These are phyloP conservation scores for Channallabes apus DNA, from an alignment of 2,797 vertebrate species.

Conservation along the genomic window DNA sequence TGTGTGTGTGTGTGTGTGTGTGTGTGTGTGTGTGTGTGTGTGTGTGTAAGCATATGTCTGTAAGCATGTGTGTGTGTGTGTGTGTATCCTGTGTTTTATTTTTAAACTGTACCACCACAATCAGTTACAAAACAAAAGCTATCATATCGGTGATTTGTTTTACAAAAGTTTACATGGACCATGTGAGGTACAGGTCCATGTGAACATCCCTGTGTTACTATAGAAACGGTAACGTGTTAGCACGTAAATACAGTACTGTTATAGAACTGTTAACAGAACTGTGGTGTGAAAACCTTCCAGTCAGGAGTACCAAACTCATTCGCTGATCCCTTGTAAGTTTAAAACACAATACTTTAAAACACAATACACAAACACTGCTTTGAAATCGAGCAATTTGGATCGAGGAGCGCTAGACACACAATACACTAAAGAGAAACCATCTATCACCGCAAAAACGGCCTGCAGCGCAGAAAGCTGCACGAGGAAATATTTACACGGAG, in stretches of 20 bases:
- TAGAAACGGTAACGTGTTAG: neutral
- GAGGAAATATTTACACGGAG: constrained; percentile 82
- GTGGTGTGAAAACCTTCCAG: neutral
- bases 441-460: constrained; percentile 69
- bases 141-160: neutral
- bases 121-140: neutral
- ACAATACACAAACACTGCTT: neutral
- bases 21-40: neutral
- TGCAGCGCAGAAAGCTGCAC: constrained; percentile 71
- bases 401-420: constrained; percentile 24
- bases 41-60: too few species aligned
- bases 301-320: neutral
- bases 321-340: neutral
- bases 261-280: too few species aligned
- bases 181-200: neutral
- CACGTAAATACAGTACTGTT: too few species aligned
- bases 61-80: too few species aligned
- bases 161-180: neutral
- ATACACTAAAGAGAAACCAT: constrained; percentile 46
- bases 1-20: too few species aligned
- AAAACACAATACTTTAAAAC: neutral
- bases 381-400: constrained; percentile 62
- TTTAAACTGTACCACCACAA: neutral
- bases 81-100: too few species aligned
- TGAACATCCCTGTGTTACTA: neutral